Evolutionary conservation across 2,888 invertebrate species (phyloP), one percentile per base, ranked within the genome.

Genomic region (Megamerina dolium): DNA sequence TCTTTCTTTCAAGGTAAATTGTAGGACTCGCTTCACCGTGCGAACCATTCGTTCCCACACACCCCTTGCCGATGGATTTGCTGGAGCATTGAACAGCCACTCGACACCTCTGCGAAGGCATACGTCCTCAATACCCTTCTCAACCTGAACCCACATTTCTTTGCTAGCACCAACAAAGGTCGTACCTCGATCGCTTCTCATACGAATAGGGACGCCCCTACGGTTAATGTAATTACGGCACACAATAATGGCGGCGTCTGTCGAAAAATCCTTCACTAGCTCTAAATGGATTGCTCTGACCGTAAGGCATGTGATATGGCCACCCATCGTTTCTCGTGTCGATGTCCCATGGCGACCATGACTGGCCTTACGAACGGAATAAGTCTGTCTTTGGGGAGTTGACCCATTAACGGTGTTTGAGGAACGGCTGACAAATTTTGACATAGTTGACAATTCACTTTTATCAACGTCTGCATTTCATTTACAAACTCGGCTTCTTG

Each of bases 71-170:
- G 44, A n/a, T n/a, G n/a, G n/a, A n/a, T n/a, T n/a, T n/a, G n/a
- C n/a, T n/a, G n/a, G n/a, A n/a, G n/a, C n/a, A 44, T 50, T 54
- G 23, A 50, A 51, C 3, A 47, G 1, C 51, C 51, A 53, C 21
- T 48, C 47, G 6, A 45, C 30, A 9, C 44, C 33, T 16, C 45
- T 35, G 6, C 27, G 37, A 2, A 34, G 20, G 9, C 43, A 43
- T 27, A 40, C 45, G 3, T 8, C 27, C 20, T 34, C 12, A 20
- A 45, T 30, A 18, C 18, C 39, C n/a, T n/a, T n/a, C n/a, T n/a
- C n/a, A n/a, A n/a, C n/a, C n/a, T n/a, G n/a, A n/a, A n/a, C n/a
- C n/a, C 37, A 44, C 5, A 42, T 33, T 16, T 44, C 21, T 26
- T 42, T 44, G 21, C 29, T 37, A 3, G 45, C 49, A 4, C 39